Base-by-base conservation (phyloP, 2,797 vertebrate species). In the Catamblyrhynchus diadema region DNA sequence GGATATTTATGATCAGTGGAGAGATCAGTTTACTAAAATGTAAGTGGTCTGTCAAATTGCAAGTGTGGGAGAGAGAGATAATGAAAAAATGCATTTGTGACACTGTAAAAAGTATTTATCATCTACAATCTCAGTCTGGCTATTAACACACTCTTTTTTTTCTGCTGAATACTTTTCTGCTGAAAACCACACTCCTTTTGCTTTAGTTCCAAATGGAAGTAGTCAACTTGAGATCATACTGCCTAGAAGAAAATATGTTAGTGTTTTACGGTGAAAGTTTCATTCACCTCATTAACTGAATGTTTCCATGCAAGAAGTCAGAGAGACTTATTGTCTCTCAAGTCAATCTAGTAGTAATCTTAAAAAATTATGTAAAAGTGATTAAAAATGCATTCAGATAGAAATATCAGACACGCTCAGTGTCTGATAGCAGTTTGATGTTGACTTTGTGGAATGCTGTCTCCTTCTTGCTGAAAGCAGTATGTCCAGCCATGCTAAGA, bases 171-270 rank as follows among this genome's bases (percentile, higher is more conserved):
- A n/a, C 47, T 77, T 69, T 48, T 48, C 35, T 50, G 18, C 22
- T 32, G 32, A 50, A 97, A 84, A 89, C 37, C 45, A 30, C 35
- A 79, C 50, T 91, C 20, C 32, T 86, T 95, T 81, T 94, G 27
- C 57, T 91, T 95, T 44, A 90, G 42, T 56, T 94, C 62, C 74
- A 93, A 71, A 66, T 61, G 47, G 23, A 95, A 91, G n/a, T 64
- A 81, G 69, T 71, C 48, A 66, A 35, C 64, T 64, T 93, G 67
- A 75, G 86, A 85, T 15, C 24, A 15, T 30, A 94, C 62, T 32
- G 44, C 86, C 87, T 86, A 59, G 39, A 65, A 72, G 56, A 94
- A 62, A 75, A 91, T 42, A 87, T 17, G n/a, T 65, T 65, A 75
- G 42, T 24, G 8, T 59, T 82, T 77, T 70, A 22, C 12, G 19